Evolutionary conservation across 2,113 vertebrate genomes (phyloP).

Genomic region (Heloderma charlesbogerti): DNA sequence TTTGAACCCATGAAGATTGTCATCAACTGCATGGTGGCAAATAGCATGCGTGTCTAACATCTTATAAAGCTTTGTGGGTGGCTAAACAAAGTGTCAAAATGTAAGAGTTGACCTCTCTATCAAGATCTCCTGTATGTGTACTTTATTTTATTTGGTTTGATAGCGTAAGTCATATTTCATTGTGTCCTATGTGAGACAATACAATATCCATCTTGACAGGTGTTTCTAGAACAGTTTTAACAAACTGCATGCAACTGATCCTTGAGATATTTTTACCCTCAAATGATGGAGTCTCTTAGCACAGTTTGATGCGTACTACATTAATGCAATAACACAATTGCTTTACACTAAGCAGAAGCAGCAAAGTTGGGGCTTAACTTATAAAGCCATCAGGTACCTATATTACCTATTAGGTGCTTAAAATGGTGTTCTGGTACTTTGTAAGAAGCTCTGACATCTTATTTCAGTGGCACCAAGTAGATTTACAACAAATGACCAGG

Average conservation of each 20-base stretch:
- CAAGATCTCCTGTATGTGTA: neutral
- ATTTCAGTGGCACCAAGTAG: neutral
- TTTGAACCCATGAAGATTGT: neutral
- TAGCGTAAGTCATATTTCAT: slow-evolving; percentile 51
- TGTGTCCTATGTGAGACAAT: slow-evolving; percentile 35
- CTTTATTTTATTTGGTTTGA: slow-evolving; percentile 37
- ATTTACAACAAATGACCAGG: neutral
- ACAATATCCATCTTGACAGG: slow-evolving; percentile 42
- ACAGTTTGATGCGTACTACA: neutral
- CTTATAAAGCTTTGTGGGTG: slow-evolving; percentile 36
- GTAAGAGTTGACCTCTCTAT: slow-evolving; percentile 23
- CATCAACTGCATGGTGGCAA: neutral
- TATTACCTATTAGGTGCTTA: neutral
- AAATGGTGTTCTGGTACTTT: neutral
- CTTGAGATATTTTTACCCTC: slow-evolving; percentile 42
- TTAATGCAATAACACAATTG: neutral
- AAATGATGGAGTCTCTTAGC: slow-evolving; percentile 7
- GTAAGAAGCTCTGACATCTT: neutral
- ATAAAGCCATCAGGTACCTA: neutral
- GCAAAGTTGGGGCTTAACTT: neutral
- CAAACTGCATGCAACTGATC: slow-evolving; percentile 23
- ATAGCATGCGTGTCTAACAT: neutral
- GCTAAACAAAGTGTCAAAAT: slow-evolving; percentile 34
- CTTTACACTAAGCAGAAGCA: slow-evolving; percentile 5
- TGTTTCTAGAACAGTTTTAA: slow-evolving; percentile 55